phyloP scores from a whole-genome alignment of 2,797 vertebrate species.

The Peromyscus nudipes region DNA sequence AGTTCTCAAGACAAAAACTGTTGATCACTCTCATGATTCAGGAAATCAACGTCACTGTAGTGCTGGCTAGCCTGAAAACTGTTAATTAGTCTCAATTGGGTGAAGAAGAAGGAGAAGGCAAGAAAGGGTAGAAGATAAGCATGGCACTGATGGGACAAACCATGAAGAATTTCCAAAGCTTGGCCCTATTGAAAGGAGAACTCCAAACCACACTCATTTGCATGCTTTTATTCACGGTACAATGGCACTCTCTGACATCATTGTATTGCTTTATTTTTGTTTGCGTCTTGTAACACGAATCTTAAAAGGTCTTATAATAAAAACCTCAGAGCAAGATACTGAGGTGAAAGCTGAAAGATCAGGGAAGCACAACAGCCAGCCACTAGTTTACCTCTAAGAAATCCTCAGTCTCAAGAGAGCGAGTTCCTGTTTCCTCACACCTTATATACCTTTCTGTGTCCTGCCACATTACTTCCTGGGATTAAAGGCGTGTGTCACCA shows the following conservation, averaged over 20 bases:
- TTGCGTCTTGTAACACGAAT: neutral
- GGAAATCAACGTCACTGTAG: too few species aligned
- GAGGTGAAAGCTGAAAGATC: too few species aligned
- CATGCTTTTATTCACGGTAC: neutral
- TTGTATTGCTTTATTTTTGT: neutral
- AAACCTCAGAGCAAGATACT: too few species aligned
- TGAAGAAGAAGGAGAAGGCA: neutral
- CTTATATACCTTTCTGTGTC: too few species aligned
- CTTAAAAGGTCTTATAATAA: too few species aligned
- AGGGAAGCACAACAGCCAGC: too few species aligned
- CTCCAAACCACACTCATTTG: neutral
- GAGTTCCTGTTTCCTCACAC: too few species aligned
- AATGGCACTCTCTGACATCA: neutral
- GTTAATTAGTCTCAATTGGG: neutral
- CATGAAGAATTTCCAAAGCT: slow-evolving; percentile 8
- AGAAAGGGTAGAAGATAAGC: neutral
- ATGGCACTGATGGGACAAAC: neutral
- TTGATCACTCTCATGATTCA: neutral
- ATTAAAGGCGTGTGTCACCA: too few species aligned
- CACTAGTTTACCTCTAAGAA: too few species aligned
- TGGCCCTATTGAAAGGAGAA: slow-evolving; percentile 18
- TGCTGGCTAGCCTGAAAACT: neutral
- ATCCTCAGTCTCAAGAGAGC: too few species aligned
- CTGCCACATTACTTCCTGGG: too few species aligned
- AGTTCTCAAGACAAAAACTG: accelerated